phyloP scores from a whole-genome alignment of 1,140 invertebrate species.

The Brachionus asplanchnoidis region DNA sequence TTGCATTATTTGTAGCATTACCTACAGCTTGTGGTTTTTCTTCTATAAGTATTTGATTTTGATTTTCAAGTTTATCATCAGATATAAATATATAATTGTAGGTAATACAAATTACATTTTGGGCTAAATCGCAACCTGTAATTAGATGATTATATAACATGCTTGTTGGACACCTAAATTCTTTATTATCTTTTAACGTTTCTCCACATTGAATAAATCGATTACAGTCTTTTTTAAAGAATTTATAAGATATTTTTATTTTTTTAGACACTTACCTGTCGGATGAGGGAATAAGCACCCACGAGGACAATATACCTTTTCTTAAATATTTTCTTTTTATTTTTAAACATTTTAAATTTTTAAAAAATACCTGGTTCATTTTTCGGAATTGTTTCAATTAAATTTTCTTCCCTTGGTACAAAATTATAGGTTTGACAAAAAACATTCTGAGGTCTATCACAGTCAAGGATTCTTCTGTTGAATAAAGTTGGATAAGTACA shows the following conservation, averaged over 20 bases:
- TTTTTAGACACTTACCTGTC: background rate
- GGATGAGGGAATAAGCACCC: slow-evolving; percentile 35
- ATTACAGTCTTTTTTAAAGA: background rate
- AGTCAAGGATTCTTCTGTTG: background rate
- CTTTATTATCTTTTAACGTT: background rate
- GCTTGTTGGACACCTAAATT: background rate
- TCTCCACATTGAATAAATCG: slow-evolving; percentile 28
- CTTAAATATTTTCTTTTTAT: background rate
- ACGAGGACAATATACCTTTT: background rate
- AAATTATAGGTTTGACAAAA: slow-evolving; percentile 22
- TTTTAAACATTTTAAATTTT: background rate
- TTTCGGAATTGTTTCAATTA: background rate
- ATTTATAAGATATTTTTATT: background rate
- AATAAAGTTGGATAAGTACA: slow-evolving; percentile 25
- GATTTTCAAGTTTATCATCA: background rate
- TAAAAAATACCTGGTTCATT: background rate
- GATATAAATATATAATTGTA: slow-evolving; percentile 33
- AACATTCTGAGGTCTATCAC: slow-evolving; percentile 1
- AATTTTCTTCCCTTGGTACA: background rate
- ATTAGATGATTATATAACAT: slow-evolving; percentile 19
- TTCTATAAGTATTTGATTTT: background rate
- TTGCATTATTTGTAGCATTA: background rate
- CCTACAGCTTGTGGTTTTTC: background rate
- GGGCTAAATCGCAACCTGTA: background rate
- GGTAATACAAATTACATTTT: slow-evolving; percentile 2